phyloP scores from a whole-genome alignment of 1,140 invertebrate genomes.

The Pseudomyrmex cubaensis region DNA sequence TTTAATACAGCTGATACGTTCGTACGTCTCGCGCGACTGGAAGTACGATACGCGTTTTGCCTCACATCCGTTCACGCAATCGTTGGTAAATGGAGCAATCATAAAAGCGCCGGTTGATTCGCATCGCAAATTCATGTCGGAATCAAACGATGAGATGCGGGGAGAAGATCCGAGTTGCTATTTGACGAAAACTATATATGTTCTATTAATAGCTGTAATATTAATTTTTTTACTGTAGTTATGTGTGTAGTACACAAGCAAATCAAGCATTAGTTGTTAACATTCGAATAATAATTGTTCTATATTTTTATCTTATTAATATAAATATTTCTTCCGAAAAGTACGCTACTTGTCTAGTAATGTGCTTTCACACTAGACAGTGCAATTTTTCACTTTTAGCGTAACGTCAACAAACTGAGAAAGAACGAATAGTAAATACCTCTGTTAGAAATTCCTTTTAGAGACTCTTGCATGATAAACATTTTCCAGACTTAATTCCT shows the following conservation, averaged over 20 bases:
- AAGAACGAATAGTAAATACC: constrained; percentile 18
- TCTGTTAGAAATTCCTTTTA: constrained; percentile 29
- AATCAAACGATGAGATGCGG: constrained; percentile 9
- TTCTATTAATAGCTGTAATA: no score
- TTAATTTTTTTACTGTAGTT: no score
- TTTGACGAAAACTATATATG: no score
- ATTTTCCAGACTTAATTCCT: constrained; percentile 44
- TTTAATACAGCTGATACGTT: constrained; percentile 47
- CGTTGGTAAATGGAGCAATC: constrained; percentile 46
- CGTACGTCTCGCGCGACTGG: constrained; percentile 5
- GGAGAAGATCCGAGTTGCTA: neutral
- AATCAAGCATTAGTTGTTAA: no score
- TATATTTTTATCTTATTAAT: no score
- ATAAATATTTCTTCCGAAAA: no score
- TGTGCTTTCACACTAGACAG: neutral
- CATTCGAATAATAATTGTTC: no score
- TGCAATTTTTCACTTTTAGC: neutral
- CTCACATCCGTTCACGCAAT: constrained; percentile 53
- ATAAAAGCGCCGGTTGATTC: constrained; percentile 31
- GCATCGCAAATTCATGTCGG: constrained; percentile 4
- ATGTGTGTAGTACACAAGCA: no score
- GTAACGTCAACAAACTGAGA: neutral
- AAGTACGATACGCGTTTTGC: constrained; percentile 36
- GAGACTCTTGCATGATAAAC: constrained; percentile 33
- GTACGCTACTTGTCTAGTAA: neutral